Percentiles rank a stretch among this genome's conserved stretches.
phyloP scores from a whole-genome alignment of 2,113 vertebrate species.

The Brachirus orientalis region DNA sequence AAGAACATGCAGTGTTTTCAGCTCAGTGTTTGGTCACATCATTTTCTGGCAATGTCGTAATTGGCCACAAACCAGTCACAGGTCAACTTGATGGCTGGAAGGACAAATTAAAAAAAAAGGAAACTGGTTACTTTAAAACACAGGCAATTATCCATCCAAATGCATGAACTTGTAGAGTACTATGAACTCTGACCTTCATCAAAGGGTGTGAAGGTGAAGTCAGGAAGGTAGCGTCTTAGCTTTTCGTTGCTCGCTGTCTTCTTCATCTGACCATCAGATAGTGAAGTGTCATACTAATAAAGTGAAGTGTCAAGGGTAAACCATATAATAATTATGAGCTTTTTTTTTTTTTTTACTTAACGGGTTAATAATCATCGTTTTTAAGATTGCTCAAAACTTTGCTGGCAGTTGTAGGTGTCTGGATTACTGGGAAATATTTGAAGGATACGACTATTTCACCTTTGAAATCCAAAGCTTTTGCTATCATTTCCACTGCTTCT shows the following conservation, averaged over 20 bases:
- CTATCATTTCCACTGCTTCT: slow-evolving; percentile 83
- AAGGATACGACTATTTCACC: slow-evolving; percentile 89
- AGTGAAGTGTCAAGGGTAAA: slow-evolving; percentile 72
- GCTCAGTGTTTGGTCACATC: slow-evolving; percentile 38
- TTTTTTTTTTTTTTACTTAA: not conserved
- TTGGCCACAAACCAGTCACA: slow-evolving; percentile 87
- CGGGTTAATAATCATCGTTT: not conserved
- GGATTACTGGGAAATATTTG: not conserved
- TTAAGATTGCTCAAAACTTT: not conserved
- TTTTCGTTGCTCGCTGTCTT: slow-evolving; percentile 91
- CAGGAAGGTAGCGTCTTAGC: slow-evolving; percentile 82
- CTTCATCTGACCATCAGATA: slow-evolving; percentile 90
- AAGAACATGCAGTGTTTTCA: no score
- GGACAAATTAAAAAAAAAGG: not conserved
- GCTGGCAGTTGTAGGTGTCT: no score
- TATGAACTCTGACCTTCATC: slow-evolving; percentile 80
- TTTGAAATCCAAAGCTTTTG: slow-evolving; percentile 83
- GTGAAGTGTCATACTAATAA: slow-evolving; percentile 87
- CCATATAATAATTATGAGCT: no score
- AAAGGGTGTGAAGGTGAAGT: slow-evolving; percentile 89
- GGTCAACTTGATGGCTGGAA: slow-evolving; percentile 78
- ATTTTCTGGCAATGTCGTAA: slow-evolving; percentile 85
- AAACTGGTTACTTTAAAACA: not conserved
- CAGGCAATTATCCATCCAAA: slow-evolving; percentile 22
- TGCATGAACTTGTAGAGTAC: not conserved